phyloP scores from a whole-genome alignment of 1,140 invertebrate genomes.

The Oedothorax gibbosus region DNA sequence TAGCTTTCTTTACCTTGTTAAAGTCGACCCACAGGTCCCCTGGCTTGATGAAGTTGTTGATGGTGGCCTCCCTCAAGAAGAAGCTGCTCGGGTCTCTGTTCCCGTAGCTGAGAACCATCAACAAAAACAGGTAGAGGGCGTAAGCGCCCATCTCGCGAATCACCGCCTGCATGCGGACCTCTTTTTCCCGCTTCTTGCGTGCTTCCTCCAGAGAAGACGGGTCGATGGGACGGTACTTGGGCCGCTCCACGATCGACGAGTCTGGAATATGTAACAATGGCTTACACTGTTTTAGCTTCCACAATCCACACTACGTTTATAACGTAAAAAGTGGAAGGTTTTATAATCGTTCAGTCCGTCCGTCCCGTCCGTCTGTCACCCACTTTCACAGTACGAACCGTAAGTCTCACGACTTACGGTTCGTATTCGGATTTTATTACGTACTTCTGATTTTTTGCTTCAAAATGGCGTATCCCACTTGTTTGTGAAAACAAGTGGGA shows the following conservation, averaged over 20 bases:
- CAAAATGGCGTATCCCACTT: too few relatives aligned
- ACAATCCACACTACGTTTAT: too few relatives aligned
- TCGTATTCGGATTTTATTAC: too few relatives aligned
- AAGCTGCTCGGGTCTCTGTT: slow-evolving; percentile 68
- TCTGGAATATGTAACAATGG: background rate
- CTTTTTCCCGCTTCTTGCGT: slow-evolving; percentile 66
- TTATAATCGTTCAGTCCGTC: too few relatives aligned
- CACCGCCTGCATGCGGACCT: slow-evolving; percentile 70
- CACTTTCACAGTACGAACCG: too few relatives aligned
- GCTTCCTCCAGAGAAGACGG: slow-evolving; percentile 20
- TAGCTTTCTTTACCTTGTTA: too few relatives aligned
- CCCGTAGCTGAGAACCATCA: slow-evolving; percentile 71
- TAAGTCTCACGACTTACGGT: too few relatives aligned
- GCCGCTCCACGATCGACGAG: slow-evolving; percentile 2
- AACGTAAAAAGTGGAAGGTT: too few relatives aligned
- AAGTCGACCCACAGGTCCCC: slow-evolving; percentile 47
- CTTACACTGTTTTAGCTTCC: background rate
- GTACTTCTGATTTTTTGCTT: too few relatives aligned
- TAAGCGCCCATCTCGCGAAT: slow-evolving; percentile 71
- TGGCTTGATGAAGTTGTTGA: slow-evolving; percentile 67
- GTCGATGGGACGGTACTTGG: slow-evolving; percentile 53
- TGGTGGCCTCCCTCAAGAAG: slow-evolving; percentile 67
- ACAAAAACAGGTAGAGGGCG: slow-evolving; percentile 70
- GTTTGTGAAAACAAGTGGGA: too few relatives aligned
- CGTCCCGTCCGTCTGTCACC: too few relatives aligned